Conservation (phyloP, 2,888 invertebrate genomes). For the Noctuana brunneofusca region DNA sequence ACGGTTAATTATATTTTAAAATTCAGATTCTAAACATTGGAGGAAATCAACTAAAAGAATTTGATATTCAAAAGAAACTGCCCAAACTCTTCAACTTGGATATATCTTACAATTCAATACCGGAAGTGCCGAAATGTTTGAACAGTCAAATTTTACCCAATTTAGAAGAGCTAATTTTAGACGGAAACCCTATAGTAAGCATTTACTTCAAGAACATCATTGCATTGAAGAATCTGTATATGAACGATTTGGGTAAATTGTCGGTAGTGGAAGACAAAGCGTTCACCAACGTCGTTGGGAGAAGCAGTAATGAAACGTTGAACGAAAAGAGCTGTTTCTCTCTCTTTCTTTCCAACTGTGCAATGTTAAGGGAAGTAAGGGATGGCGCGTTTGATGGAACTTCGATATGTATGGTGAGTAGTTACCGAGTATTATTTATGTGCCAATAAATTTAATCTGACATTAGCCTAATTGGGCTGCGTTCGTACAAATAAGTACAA, state of each 20-base stretch:
- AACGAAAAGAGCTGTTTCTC: constrained; percentile 67
- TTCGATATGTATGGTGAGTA: constrained; percentile 79
- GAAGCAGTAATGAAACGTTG: constrained; percentile 52
- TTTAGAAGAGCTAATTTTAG: constrained; percentile 75
- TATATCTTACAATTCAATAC: constrained; percentile 76
- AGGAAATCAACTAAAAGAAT: constrained; percentile 71
- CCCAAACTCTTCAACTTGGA: constrained; percentile 74
- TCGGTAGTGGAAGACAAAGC: constrained; percentile 67
- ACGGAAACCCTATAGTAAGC: constrained; percentile 76
- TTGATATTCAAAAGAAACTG: constrained; percentile 70
- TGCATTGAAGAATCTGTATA: constrained; percentile 67
- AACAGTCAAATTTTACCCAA: constrained; percentile 70
- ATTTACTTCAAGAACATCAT: constrained; percentile 76
- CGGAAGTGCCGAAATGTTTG: constrained; percentile 70
- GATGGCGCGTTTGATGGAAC: constrained; percentile 76
- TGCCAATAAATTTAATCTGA: too few species aligned
- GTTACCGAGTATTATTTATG: neutral
- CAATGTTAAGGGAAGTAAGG: constrained; percentile 62
- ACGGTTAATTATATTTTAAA: neutral
- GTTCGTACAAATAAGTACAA: too few species aligned
- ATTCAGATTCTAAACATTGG: constrained; percentile 72
- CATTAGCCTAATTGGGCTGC: too few species aligned
- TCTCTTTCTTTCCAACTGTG: constrained; percentile 75
- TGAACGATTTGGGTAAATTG: constrained; percentile 66
- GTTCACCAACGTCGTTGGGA: constrained; percentile 75